Evolutionary conservation across 2,797 vertebrate species (phyloP).

Genomic region (Centroberyx gerrardi): DNA sequence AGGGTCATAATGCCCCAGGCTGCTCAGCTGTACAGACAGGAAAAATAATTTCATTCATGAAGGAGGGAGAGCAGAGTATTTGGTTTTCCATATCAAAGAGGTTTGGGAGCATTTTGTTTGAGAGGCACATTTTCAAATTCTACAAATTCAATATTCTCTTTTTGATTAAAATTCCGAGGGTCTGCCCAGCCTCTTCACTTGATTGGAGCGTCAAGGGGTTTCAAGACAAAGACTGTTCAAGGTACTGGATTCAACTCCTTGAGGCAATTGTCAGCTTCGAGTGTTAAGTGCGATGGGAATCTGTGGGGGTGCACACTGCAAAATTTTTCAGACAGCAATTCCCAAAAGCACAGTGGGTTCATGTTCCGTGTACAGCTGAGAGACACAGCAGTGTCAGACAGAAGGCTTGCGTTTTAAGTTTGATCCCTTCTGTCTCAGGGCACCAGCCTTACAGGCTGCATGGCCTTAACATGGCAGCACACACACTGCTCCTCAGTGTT

Average conservation of each 20-base stretch:
- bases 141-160: conserved; percentile 78
- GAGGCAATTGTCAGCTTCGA: conserved; percentile 55
- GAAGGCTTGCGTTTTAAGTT: conserved; percentile 55
- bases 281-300: conserved; percentile 63
- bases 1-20: conserved; percentile 74
- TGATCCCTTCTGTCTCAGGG: conserved; percentile 54
- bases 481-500: conserved; percentile 50
- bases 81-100: conserved; percentile 80
- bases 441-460: conserved; percentile 30
- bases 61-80: conserved; percentile 57
- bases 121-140: conserved; percentile 78
- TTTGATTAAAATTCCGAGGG: conserved; percentile 70
- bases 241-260: conserved; percentile 59
- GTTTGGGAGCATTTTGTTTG: conserved; percentile 72
- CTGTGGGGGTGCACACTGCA: conserved; percentile 40
- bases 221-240: conserved; percentile 54
- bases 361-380: conserved; percentile 48
- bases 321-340: conserved; percentile 62
- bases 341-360: conserved; percentile 53
- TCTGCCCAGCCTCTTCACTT: conserved; percentile 65
- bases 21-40: conserved; percentile 70
- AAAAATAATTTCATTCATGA: conserved; percentile 78
- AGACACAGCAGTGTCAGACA: conserved; percentile 48
- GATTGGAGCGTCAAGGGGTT: conserved; percentile 67
- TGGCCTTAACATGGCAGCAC: conserved; percentile 27